phyloP scores from a whole-genome alignment of 2,888 invertebrate genomes.

The Mesorhabditis belari region DNA sequence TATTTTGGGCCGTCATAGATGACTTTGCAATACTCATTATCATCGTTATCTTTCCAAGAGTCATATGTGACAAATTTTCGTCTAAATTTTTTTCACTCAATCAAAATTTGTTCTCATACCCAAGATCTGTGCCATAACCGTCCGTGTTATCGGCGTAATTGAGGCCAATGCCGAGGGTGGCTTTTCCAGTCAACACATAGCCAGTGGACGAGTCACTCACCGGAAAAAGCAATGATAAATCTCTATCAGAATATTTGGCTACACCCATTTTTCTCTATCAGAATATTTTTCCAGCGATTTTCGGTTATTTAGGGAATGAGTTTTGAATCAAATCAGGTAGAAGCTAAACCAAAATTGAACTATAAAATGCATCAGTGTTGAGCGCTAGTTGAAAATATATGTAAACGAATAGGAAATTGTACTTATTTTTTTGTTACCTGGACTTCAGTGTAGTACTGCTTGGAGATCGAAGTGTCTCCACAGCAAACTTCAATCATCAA shows the following conservation, averaged over 20 bases:
- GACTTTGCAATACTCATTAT: not conserved
- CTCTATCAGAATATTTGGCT: too few relatives aligned
- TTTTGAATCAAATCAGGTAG: too few relatives aligned
- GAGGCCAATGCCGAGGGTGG: slow-evolving; percentile 24
- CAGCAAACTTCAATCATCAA: slow-evolving; percentile 21
- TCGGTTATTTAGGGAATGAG: too few relatives aligned
- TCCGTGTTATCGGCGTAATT: slow-evolving; percentile 25
- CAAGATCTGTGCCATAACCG: slow-evolving; percentile 8
- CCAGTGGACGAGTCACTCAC: not conserved
- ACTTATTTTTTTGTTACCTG: slow-evolving; percentile 5
- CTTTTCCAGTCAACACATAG: slow-evolving; percentile 11
- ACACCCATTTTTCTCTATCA: too few relatives aligned
- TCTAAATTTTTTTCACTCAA: not conserved
- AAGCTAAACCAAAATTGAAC: too few relatives aligned
- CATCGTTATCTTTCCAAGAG: not conserved
- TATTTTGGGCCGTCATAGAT: not conserved
- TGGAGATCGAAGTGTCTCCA: not conserved
- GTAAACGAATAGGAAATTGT: not conserved
- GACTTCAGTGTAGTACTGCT: slow-evolving; percentile 21
- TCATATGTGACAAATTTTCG: not conserved
- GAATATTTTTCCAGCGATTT: too few relatives aligned
- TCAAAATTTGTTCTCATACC: not conserved
- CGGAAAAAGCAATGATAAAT: not conserved
- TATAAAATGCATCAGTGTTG: too few relatives aligned
- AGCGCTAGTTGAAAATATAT: not conserved